Conservation (phyloP, 2,797 vertebrate genomes). For the Meriones psammophilus region DNA sequence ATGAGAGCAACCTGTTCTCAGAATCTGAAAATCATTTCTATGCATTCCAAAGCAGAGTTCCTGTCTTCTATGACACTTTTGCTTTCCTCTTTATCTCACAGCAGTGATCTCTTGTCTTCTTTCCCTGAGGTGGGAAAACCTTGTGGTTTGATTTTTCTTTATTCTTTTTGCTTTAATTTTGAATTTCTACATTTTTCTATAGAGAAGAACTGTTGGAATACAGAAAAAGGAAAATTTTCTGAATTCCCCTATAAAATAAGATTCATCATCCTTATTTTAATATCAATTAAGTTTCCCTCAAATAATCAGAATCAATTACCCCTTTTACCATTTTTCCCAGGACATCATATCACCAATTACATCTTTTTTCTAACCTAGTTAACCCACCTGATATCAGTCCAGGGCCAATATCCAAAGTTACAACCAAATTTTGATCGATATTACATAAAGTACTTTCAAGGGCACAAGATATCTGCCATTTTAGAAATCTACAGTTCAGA, state of each 20-base stretch:
- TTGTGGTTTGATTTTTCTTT: neutral
- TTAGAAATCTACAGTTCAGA: neutral
- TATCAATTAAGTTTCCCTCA: neutral
- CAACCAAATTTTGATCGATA: no score
- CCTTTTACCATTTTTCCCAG: neutral
- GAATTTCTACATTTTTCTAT: neutral
- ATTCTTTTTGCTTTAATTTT: neutral
- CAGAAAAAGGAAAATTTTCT: neutral
- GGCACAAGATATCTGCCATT: neutral
- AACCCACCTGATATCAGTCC: neutral
- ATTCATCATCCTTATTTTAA: conserved; percentile 13
- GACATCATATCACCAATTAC: neutral
- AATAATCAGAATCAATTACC: neutral
- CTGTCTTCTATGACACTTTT: neutral
- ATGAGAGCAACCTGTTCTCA: neutral
- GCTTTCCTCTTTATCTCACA: neutral
- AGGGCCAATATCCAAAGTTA: neutral
- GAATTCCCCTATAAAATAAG: neutral
- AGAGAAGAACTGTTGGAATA: neutral
- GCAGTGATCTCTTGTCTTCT: neutral
- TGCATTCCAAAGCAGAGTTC: fast-evolving
- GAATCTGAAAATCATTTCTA: neutral
- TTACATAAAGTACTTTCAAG: neutral
- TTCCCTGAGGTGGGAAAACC: neutral
- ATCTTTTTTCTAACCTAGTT: neutral